A percentile compares a stretch with the other conserved stretches of the same genome.
Evolutionary conservation across 2,888 invertebrate species (phyloP).

Genomic region (Scelioninae gen. 1): DNA sequence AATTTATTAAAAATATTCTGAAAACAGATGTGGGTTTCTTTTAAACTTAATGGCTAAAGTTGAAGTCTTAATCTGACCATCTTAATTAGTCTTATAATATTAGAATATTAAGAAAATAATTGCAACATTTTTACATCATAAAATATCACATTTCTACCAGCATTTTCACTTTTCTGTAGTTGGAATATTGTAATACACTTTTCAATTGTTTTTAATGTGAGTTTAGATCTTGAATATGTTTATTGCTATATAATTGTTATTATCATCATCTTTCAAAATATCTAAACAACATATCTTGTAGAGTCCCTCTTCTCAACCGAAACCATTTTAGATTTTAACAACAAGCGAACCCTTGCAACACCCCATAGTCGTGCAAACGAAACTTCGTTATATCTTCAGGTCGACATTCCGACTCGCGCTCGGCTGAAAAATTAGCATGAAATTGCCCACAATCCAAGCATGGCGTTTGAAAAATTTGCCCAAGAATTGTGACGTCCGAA

Average conservation of each 20-base stretch:
- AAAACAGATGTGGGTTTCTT: background rate
- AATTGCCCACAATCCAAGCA: slow-evolving; percentile 8
- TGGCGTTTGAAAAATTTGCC: slow-evolving; percentile 2
- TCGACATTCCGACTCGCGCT: slow-evolving; percentile 3
- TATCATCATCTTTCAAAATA: background rate
- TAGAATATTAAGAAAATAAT: too few species aligned
- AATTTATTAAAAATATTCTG: background rate
- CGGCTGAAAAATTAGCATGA: slow-evolving; percentile 17
- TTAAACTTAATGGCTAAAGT: too few species aligned
- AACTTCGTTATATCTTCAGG: background rate
- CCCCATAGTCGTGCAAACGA: slow-evolving; percentile 3
- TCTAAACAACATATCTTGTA: background rate
- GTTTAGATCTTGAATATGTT: too few species aligned
- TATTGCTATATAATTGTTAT: background rate
- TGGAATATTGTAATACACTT: too few species aligned
- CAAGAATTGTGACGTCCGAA: slow-evolving; percentile 8
- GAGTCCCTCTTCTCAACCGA: slow-evolving; percentile 1
- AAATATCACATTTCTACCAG: too few species aligned
- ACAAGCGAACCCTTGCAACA: slow-evolving; percentile 8
- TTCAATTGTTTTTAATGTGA: too few species aligned
- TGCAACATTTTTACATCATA: too few species aligned
- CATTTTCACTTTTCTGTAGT: too few species aligned
- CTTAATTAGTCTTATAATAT: too few species aligned
- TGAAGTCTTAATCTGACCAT: too few species aligned
- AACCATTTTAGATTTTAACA: slow-evolving; percentile 19